A percentile compares a stretch with the other conserved stretches of the same genome.
Conservation (phyloP, 2,797 vertebrate species). For the Gadopsis bispinosus region DNA sequence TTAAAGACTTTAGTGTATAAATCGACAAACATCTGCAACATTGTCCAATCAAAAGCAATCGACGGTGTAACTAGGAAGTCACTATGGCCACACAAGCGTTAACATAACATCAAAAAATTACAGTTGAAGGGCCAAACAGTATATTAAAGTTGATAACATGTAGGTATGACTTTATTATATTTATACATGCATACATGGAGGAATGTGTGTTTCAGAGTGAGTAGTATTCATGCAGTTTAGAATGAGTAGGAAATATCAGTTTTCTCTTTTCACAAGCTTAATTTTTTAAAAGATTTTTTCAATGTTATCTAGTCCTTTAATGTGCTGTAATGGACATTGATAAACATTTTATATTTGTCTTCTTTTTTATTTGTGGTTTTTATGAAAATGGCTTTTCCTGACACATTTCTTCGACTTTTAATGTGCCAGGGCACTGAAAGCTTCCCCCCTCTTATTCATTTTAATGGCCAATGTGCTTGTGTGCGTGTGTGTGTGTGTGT, state of each 20-base stretch:
- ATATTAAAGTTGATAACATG: background rate
- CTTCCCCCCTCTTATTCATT: constrained; percentile 28
- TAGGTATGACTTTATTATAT: background rate
- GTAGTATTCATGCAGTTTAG: background rate
- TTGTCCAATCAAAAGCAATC: no score
- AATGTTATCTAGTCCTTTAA: background rate
- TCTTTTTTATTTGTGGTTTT: background rate
- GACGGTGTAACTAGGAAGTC: no score
- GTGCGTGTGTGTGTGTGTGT: constrained; percentile 3
- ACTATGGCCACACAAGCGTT: no score
- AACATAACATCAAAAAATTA: no score
- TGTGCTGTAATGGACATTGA: background rate
- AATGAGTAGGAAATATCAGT: background rate
- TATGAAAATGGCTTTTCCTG: constrained; percentile 34
- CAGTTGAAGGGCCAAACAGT: background rate
- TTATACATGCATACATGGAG: background rate
- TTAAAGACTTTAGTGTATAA: no score
- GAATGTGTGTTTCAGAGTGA: background rate
- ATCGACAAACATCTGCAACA: no score
- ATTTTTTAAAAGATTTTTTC: background rate
- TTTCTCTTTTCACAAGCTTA: background rate
- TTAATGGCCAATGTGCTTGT: constrained; percentile 32
- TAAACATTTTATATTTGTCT: constrained; percentile 4
- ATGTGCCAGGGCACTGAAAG: constrained; percentile 34
- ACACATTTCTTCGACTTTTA: constrained; percentile 25